Base-by-base conservation (phyloP, 2,888 invertebrate genomes). In the Xestoiulus laeticollis region DNA sequence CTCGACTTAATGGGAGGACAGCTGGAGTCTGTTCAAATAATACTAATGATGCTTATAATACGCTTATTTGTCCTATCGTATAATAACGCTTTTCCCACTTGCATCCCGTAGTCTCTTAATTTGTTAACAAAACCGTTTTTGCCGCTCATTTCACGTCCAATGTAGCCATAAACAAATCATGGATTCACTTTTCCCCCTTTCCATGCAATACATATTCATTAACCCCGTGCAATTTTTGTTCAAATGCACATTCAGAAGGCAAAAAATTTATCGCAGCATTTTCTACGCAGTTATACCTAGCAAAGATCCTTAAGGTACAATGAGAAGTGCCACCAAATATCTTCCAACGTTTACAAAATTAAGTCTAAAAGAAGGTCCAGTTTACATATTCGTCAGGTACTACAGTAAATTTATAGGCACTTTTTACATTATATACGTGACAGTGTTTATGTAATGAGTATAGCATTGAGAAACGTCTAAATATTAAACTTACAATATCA, bases 21-120 rank as follows among this genome's bases (percentile, higher is more conserved):
- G 68, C 26, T 68, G 68, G 68, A 68, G 68, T 68, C 26, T 68
- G 68, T 68, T 68, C 68, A 68, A 68, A 68, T 68, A 68, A 26
- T 68, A 26, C 8, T 68, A 68, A 68, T 68, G 68, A 68, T 26
- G 68, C 68, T 68, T 68, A 19, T 53, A 53, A 19, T 53, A 53
- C n/a, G 68, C 68, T 68, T 68, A 68, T 68, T 68, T 68, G 68
- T 68, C 68, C 68, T 26, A 68, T n/a, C 26, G 68, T 68, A 68
- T 26, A 68, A 68, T 68, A 68, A 68, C 68, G 68, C 68, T 68
- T 68, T 68, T 68, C 68, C 68, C 68, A 68, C 68, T 68, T 68
- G 68, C 68, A 68, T 68, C 68, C 22, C 26, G 68, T 68, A 68
- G 68, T 68, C 68, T 26, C 68, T 68, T 68, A 26, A 68, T 68